Conservation (phyloP, 1,140 invertebrate genomes). For the Aphidius gifuensis region DNA sequence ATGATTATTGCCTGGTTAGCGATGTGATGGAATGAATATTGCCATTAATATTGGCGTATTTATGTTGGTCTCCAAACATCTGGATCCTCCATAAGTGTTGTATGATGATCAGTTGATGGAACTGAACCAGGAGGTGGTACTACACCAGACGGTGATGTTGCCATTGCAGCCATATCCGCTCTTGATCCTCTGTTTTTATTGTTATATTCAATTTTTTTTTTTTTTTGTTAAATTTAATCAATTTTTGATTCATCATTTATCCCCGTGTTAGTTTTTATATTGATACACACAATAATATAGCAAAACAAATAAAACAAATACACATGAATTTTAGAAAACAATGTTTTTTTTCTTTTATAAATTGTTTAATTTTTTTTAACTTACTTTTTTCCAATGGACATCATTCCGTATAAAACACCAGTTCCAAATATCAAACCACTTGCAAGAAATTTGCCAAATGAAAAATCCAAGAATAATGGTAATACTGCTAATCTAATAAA, state of each 20-base stretch:
- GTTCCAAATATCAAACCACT: conserved; percentile 84
- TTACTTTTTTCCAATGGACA: conserved; percentile 90
- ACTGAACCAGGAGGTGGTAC: conserved; percentile 47
- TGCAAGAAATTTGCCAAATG: conserved; percentile 76
- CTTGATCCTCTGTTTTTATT: conserved; percentile 67
- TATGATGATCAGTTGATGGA: conserved; percentile 67
- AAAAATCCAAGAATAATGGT: conserved; percentile 75
- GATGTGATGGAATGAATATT: conserved; percentile 35
- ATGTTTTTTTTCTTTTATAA: conserved; percentile 10
- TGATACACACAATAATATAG: no score
- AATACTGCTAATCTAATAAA: conserved; percentile 69
- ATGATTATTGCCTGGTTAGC: conserved; percentile 54
- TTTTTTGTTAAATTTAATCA: conserved; percentile 10
- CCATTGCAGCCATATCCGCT: conserved; percentile 78
- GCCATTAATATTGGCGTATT: conserved; percentile 55
- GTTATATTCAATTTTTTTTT: conserved; percentile 1
- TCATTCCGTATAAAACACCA: conserved; percentile 88
- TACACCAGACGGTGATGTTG: conserved; percentile 57
- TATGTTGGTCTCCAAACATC: conserved; percentile 87
- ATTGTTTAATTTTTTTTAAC: conserved; percentile 43
- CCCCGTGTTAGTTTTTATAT: no score
- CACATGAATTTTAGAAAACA: neutral
- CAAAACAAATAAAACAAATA: neutral
- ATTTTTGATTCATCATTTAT: no score
- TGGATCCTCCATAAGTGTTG: conserved; percentile 83